Conservation (phyloP, 2,113 vertebrate genomes). For the Pagrus major region DNA sequence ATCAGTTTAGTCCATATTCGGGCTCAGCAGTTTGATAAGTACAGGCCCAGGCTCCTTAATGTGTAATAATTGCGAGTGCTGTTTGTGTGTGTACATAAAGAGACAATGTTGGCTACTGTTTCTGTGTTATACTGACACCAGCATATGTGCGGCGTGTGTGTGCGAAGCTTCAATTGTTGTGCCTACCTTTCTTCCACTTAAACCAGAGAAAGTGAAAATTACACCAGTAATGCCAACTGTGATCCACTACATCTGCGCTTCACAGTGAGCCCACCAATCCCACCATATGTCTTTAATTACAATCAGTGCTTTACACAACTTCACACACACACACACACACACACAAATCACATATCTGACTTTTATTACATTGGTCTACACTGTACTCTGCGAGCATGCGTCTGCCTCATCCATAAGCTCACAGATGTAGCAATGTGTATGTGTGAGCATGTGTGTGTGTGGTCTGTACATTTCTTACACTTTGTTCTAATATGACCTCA, state of each 20-base stretch:
- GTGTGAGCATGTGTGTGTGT: constrained; percentile 9
- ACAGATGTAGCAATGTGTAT: not conserved
- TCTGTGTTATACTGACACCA: constrained; percentile 10
- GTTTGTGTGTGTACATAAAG: not conserved
- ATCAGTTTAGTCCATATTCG: not conserved
- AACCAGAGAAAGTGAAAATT: constrained; percentile 81
- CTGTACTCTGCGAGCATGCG: constrained; percentile 78
- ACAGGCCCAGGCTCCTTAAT: not conserved
- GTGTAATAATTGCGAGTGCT: not conserved
- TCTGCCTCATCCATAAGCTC: not conserved
- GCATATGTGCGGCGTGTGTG: constrained; percentile 15
- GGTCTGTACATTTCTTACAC: constrained; percentile 24
- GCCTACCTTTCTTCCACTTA: constrained; percentile 80
- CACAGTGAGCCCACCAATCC: constrained; percentile 84
- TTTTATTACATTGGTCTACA: constrained; percentile 87
- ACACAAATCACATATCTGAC: constrained; percentile 84
- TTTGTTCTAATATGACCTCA: constrained; percentile 79
- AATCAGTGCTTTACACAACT: constrained; percentile 94
- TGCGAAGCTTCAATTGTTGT: constrained; percentile 17
- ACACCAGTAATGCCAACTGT: constrained; percentile 87
- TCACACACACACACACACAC: constrained; percentile 70
- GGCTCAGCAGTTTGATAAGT: not conserved
- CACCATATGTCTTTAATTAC: constrained; percentile 96
- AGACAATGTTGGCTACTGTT: constrained; percentile 1
- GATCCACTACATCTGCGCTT: constrained; percentile 91